Conservation (phyloP, 1,140 invertebrate species). For the Anastrepha obliqua region DNA sequence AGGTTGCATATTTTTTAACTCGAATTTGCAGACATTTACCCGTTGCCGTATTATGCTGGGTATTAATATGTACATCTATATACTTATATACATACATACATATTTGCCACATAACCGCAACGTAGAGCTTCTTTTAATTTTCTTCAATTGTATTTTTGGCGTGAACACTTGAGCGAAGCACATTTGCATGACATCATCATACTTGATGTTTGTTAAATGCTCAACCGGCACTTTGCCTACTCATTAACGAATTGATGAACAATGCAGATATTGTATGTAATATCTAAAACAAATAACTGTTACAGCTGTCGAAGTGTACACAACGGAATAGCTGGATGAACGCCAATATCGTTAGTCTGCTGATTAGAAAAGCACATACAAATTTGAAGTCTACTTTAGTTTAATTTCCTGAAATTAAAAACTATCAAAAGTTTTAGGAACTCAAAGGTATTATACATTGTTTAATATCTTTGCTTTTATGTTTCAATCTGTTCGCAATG, state of each 20-base stretch:
- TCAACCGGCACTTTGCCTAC: conserved; percentile 5
- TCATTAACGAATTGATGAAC: conserved; percentile 17
- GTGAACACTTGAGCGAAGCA: neutral
- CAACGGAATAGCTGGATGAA: neutral
- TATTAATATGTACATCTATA: neutral
- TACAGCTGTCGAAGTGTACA: neutral
- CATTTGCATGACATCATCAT: conserved; percentile 44
- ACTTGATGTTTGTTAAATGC: neutral
- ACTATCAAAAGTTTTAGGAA: no score
- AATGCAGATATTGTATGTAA: neutral
- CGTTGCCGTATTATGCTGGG: no score
- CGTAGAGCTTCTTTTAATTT: neutral
- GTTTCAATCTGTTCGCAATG: no score
- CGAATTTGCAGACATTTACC: no score
- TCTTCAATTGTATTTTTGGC: conserved; percentile 35
- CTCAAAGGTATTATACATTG: no score
- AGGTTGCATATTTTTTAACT: no score
- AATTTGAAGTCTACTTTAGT: no score
- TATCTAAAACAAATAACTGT: neutral
- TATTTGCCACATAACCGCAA: neutral
- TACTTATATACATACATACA: no score
- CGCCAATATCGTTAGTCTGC: no score
- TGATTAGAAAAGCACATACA: no score
- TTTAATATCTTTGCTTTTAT: no score
- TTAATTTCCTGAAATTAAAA: no score